Evolutionary conservation across 2,113 vertebrate species (phyloP), one percentile per base, ranked within the genome.

Genomic region (Myiopsitta monachus): DNA sequence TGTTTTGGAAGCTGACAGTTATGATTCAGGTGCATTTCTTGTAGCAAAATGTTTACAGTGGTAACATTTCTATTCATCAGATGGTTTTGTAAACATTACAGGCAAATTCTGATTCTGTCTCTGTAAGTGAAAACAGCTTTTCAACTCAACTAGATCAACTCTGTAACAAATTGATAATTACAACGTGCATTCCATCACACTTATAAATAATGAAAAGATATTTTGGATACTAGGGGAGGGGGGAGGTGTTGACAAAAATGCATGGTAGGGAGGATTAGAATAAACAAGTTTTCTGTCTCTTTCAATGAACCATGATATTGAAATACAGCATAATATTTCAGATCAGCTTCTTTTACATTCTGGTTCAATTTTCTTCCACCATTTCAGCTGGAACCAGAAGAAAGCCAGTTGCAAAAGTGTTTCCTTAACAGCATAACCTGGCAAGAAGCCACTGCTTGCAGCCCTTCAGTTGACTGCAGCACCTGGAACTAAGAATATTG

Each of bases 221-320:
- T 7, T 68, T 47, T 51, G 26, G 24, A 5, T 30, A 23, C 33
- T 54, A 26, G 12, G 9, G 39, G 10, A 24, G 3, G 10, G 21
- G 3, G 0, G 4, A 1, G 5, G 13, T 26, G 22, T 23, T 59
- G 51, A 63, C 36, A 74, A 39, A 80, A 61, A 80, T 23, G 23
- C 0, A 0, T 33, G 5, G 21, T 17, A 63, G 28, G 19, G 36
- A 66, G 7, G 33, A 31, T n/a, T n/a, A 59, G 47, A 68, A 9
- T 44, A 24, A 86, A 36, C 27, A 69, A 80, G 18, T 21, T 59
- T 62, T 57, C 76, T 74, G 49, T 16, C 75, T 49, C 41, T 83
- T 63, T 67, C 54, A 46, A 7, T 46, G 14, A 74, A 39, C 16
- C 27, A 23, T 16, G 13, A 33, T 6, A 62, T 41, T 41, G 73